phyloP scores from a whole-genome alignment of 1,140 invertebrate genomes.

The Laupala kohalensis region DNA sequence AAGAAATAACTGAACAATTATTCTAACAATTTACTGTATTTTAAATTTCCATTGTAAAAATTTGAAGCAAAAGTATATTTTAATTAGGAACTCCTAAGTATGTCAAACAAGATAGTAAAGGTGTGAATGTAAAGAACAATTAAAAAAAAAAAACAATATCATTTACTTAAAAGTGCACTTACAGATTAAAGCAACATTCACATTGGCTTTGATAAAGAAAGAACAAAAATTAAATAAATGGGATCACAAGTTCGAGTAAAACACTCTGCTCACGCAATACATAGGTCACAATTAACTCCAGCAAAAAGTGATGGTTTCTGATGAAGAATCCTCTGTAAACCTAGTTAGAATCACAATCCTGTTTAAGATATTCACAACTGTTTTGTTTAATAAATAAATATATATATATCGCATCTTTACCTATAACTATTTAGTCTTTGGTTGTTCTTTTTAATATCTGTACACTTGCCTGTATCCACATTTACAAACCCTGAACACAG shows the following conservation, averaged over 20 bases:
- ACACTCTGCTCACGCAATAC: background rate
- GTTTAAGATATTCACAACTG: background rate
- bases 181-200: too few species aligned
- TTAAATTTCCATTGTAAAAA: too few species aligned
- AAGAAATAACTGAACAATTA: too few species aligned
- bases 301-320: background rate
- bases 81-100: too few species aligned
- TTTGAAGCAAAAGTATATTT: too few species aligned
- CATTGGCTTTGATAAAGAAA: background rate
- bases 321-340: background rate
- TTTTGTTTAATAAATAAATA: background rate
- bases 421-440: background rate
- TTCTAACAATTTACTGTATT: too few species aligned
- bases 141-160: too few species aligned
- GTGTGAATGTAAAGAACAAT: too few species aligned
- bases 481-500: constrained; percentile 26
- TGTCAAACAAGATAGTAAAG: too few species aligned
- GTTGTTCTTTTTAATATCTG: background rate
- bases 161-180: too few species aligned
- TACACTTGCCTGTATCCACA: background rate
- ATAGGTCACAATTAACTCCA: background rate
- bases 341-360: background rate
- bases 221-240: background rate
- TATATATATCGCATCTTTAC: background rate
- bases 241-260: background rate